phyloP scores from a whole-genome alignment of 2,797 vertebrate species.

The Odontamblyopus rebecca region DNA sequence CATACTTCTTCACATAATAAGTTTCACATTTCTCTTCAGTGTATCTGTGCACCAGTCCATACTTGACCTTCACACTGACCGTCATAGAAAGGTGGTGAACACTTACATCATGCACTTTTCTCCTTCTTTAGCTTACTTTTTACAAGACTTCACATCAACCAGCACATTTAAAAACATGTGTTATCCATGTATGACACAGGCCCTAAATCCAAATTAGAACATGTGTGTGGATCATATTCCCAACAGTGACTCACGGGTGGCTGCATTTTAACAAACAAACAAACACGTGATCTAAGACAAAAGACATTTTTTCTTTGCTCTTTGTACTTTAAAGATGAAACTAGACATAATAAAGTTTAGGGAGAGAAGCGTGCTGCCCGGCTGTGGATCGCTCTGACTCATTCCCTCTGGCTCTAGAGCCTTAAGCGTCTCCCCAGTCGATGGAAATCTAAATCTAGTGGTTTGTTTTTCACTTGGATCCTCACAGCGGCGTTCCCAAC shows the following conservation, averaged over 20 bases:
- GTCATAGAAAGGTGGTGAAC: conserved; percentile 10
- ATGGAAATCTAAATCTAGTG: conserved; percentile 60
- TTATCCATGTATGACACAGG: conserved; percentile 23
- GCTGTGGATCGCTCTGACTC: conserved; percentile 50
- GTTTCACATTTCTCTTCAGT: neutral
- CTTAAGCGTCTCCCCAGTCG: conserved; percentile 51
- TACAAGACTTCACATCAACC: conserved; percentile 38
- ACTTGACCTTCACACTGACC: conserved; percentile 41
- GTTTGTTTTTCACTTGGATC: conserved; percentile 65
- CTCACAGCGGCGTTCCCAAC: conserved; percentile 65
- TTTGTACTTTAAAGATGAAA: conserved; percentile 49
- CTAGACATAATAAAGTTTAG: conserved; percentile 62
- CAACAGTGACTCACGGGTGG: conserved; percentile 55
- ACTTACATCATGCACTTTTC: conserved; percentile 40
- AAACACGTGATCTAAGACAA: conserved; percentile 5
- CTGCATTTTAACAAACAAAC: conserved; percentile 35
- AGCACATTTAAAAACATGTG: conserved; percentile 38
- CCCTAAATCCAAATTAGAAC: conserved; percentile 22
- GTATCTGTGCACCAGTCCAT: conserved; percentile 17
- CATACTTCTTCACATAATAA: neutral
- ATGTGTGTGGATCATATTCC: conserved; percentile 40
- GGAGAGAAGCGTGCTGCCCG: conserved; percentile 41
- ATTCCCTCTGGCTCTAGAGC: conserved; percentile 46
- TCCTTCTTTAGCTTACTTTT: conserved; percentile 43
- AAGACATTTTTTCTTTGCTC: conserved; percentile 31